phyloP scores from a whole-genome alignment of 1,140 invertebrate genomes.

The Eulimnadia texana region DNA sequence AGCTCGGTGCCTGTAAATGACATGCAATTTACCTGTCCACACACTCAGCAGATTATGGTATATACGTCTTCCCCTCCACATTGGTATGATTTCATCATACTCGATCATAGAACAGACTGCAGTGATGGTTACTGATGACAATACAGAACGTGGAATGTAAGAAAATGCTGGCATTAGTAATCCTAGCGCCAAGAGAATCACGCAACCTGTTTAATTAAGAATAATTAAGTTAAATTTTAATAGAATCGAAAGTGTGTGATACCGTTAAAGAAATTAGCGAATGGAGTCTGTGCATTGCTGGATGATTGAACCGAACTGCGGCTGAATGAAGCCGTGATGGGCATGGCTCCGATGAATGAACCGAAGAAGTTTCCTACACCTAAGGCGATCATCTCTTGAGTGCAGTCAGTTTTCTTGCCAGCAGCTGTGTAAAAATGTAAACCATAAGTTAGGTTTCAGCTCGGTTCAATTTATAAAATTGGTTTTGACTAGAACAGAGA shows the following conservation, averaged over 20 bases:
- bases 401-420: conserved; percentile 48
- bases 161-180: conserved; percentile 30
- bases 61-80: conserved; percentile 17
- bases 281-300: conserved; percentile 55
- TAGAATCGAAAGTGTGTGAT: background rate
- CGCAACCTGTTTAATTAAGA: conserved; percentile 22
- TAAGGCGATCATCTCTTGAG: conserved; percentile 56
- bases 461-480: background rate
- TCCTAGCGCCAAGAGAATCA: conserved; percentile 29
- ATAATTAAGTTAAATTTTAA: background rate
- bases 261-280: conserved; percentile 52
- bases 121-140: conserved; percentile 33
- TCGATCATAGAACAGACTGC: conserved; percentile 33
- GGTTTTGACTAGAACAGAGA: background rate
- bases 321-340: conserved; percentile 63
- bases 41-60: background rate
- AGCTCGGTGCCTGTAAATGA: conserved; percentile 10
- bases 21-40: background rate
- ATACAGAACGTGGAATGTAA: conserved; percentile 31
- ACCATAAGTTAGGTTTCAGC: background rate
- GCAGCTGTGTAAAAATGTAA: conserved; percentile 31
- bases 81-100: conserved; percentile 15
- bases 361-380: conserved; percentile 57
- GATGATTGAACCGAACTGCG: conserved; percentile 60
- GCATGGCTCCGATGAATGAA: conserved; percentile 57